Base-by-base conservation (phyloP, 2,888 invertebrate genomes). In the Eristalis intricaria region DNA sequence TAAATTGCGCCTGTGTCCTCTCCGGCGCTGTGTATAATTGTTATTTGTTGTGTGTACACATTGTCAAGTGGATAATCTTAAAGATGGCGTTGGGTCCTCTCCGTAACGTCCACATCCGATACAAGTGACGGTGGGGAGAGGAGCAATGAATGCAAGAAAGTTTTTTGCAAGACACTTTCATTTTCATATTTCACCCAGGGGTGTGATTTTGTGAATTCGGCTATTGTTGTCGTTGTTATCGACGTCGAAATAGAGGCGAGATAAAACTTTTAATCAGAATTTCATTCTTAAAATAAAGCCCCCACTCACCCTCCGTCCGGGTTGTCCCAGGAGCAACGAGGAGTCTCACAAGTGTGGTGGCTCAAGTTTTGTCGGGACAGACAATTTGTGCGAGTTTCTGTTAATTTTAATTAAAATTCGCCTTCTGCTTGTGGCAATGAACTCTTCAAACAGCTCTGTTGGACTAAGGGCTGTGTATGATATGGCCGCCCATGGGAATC, bases 251-350 rank as follows among this genome's bases (percentile, higher is more conserved):
- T 19, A 19, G 50, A 19, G 50, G n/a, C 19, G 19, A 50, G n/a
- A 76, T 75, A 76, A 84, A 82, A 84, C 73, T 87, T 87, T 87
- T 87, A 84, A 84, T 84, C 84, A 84, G 50, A 84, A 84, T 79
- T 61, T 69, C 60, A 71, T 76, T 80, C 66, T 38, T 5, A 68
- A 60, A 29, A 0, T 11, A 23, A 61, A 19, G 1, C 19, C 7
- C 19, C 50, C n/a, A 4, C 0, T n/a, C n/a, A 15, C 13, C 13
- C 40, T 13, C 40, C 43, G 15, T 5, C 15, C 13, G 2, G 43
- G 43, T 43, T 0, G 15, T n/a, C 43, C n/a, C n/a, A n/a, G 5
- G 32, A 32, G 15, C 5, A 40, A 19, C 8, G 8, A n/a, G 19
- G 8, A 19, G n/a, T n/a, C 19, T 5, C 19, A 19, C 7, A 50